Evolutionary conservation across 1,140 invertebrate genomes (phyloP).

Genomic region (Zaprionus gabonicus): DNA sequence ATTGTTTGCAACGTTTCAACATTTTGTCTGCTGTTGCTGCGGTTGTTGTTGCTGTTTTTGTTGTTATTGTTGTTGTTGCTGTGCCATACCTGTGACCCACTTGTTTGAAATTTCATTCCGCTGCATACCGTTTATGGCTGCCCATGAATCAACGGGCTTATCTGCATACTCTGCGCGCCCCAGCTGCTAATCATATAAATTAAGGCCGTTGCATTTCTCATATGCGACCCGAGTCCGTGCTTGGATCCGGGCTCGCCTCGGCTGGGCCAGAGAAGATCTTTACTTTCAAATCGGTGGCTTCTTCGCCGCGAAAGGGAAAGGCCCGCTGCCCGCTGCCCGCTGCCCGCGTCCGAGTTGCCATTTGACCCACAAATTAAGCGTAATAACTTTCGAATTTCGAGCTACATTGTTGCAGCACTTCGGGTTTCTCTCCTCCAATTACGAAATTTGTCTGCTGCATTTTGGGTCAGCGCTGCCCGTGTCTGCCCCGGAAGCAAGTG

Average conservation of each 20-base stretch:
- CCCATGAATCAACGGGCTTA: conserved; percentile 70
- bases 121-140: conserved; percentile 50
- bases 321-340: conserved; percentile 32
- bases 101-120: conserved; percentile 58
- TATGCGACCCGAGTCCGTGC: conserved; percentile 17
- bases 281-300: conserved; percentile 68
- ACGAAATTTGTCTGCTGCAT: conserved; percentile 54
- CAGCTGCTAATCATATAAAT: conserved; percentile 78
- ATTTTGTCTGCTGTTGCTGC: conserved; percentile 16
- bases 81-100: conserved; percentile 53
- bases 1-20: conserved; percentile 61
- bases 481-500: conserved; percentile 33
- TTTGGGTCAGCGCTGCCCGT: conserved; percentile 35
- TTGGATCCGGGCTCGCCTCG: background rate
- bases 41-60: conserved; percentile 10
- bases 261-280: conserved; percentile 45
- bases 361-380: conserved; percentile 81
- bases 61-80: conserved; percentile 17
- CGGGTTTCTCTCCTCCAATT: conserved; percentile 66
- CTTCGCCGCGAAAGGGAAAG: conserved; percentile 69
- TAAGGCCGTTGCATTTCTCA: conserved; percentile 62
- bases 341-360: conserved; percentile 48
- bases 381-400: conserved; percentile 79
- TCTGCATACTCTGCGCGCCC: conserved; percentile 57
- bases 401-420: conserved; percentile 67